Conservation (phyloP, 92 coral and sea anemone genomes). For the Zoanthus solanderi region DNA sequence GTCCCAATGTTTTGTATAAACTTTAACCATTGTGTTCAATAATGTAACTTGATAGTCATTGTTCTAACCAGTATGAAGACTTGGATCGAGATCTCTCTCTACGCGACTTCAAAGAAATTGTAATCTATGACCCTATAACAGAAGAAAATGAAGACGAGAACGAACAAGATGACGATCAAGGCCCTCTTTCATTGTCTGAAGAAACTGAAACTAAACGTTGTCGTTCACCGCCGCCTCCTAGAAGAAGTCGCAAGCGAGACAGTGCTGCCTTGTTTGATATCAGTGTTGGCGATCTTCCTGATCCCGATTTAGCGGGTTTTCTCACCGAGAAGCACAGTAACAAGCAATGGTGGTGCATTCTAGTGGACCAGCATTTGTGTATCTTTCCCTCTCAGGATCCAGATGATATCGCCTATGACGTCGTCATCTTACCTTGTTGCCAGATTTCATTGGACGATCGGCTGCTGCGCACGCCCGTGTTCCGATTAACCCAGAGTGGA, state of each 20-base stretch:
- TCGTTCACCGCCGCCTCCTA: slow-evolving; percentile 62
- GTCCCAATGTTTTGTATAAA: background rate
- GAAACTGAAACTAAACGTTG: slow-evolving; percentile 20
- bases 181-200: slow-evolving; percentile 6
- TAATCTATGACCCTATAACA: slow-evolving; percentile 84
- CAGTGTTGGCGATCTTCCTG: slow-evolving; percentile 86
- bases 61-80: slow-evolving; percentile 51
- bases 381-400: slow-evolving; percentile 96
- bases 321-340: slow-evolving; percentile 92
- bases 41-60: slow-evolving; percentile 57
- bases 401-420: slow-evolving; percentile 96
- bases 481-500: slow-evolving; percentile 91
- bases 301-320: slow-evolving; percentile 92
- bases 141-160: slow-evolving; percentile 79
- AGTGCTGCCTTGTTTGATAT: slow-evolving; percentile 97
- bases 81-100: slow-evolving; percentile 77
- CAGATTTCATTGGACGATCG: slow-evolving; percentile 97
- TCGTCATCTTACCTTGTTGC: slow-evolving; percentile 94
- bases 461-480: slow-evolving; percentile 94
- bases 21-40: slow-evolving; percentile 26
- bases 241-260: slow-evolving; percentile 94
- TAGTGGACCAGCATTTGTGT: slow-evolving; percentile 95
- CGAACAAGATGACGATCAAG: slow-evolving; percentile 37
- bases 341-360: slow-evolving; percentile 97
- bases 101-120: slow-evolving; percentile 80